A percentile compares a stretch with the other conserved stretches of the same genome.
Evolutionary conservation across 2,888 invertebrate genomes (phyloP).

Genomic region (Stegana nigrithorax): DNA sequence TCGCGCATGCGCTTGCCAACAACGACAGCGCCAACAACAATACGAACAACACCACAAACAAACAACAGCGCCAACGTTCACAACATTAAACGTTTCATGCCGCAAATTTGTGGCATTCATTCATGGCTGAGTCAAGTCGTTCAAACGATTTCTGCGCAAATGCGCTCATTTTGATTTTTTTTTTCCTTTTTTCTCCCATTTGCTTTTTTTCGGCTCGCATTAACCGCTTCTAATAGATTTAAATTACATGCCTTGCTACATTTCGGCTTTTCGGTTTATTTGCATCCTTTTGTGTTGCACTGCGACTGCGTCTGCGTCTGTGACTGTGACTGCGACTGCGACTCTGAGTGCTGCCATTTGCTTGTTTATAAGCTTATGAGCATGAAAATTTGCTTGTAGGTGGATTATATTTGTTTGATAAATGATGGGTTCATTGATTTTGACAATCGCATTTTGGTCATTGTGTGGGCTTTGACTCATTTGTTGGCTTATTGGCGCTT

Average conservation of each 20-base stretch:
- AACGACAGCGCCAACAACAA: conserved; percentile 10
- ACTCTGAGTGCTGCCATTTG: background rate
- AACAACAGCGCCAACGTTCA: conserved; percentile 7
- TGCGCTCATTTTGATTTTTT: conserved; percentile 7
- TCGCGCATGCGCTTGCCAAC: conserved; percentile 26
- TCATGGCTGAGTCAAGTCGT: conserved; percentile 45
- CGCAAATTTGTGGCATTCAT: conserved; percentile 27
- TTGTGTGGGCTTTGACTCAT: conserved; percentile 7
- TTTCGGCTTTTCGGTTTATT: conserved; percentile 32
- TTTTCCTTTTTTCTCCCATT: too few relatives aligned
- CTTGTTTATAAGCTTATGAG: background rate
- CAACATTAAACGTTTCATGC: conserved; percentile 45
- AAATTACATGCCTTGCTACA: conserved; percentile 58
- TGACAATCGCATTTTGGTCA: conserved; percentile 13
- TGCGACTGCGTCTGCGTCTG: background rate
- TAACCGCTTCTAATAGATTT: conserved; percentile 45
- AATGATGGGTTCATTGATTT: conserved; percentile 17
- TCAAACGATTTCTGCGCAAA: conserved; percentile 44
- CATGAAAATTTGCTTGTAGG: conserved; percentile 8
- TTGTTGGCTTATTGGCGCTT: too few relatives aligned
- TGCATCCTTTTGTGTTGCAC: too few relatives aligned
- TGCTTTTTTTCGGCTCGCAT: background rate
- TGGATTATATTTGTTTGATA: conserved; percentile 14
- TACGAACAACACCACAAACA: conserved; percentile 4
- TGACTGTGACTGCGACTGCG: background rate